Base-by-base conservation (phyloP, 2,797 vertebrate species). In the Lindbergichthys nudifrons region DNA sequence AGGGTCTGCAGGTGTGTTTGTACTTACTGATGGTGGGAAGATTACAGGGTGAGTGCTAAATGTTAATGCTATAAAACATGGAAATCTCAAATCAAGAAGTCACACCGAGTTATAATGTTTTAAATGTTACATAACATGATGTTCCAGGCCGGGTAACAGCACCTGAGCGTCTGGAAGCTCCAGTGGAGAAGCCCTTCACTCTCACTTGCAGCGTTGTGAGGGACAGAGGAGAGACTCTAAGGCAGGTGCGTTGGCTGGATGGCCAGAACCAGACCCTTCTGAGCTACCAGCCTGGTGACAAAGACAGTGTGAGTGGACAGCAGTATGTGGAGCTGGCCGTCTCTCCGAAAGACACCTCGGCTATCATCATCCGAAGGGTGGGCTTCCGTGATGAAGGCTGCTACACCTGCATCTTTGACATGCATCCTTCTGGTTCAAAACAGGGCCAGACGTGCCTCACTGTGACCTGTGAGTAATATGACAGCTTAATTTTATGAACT, bases 341-440 rank as follows among this genome's bases (percentile, higher is more conserved):
- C 4, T 90, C 92, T 3, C 72, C 89, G 0, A 89, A 82, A 59
- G 93, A 94, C 73, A 77, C 89, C 73, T 95, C 93, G 0, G 79
- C 88, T 1, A 88, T 95, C 84, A 91, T 71, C 62, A 91, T 95
- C 74, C 91, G 79, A 62, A 90, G 94, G 32, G 94, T 95, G 75
- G 85, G 93, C 84, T 93, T 92, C 81, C 85, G 94, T 0, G 95
- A 95, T 4, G 94, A 95, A 58, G 95, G 94, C 46, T 95, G 95
- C 88, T 95, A 95, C 87, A 93, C 92, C 57, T 95, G 95, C 88
- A 93, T 94, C 83, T 95, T 95, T 70, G 90, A 95, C 54, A 76
- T 95, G 79, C 64, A 75, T 47, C 92, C 92, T 0, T 72, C 87
- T 0, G 93, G 93, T 3, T 87, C 92, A 19, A 92, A 92, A 77